Conservation (phyloP, 2,113 vertebrate genomes). For the Sakesphorus luctuosus region DNA sequence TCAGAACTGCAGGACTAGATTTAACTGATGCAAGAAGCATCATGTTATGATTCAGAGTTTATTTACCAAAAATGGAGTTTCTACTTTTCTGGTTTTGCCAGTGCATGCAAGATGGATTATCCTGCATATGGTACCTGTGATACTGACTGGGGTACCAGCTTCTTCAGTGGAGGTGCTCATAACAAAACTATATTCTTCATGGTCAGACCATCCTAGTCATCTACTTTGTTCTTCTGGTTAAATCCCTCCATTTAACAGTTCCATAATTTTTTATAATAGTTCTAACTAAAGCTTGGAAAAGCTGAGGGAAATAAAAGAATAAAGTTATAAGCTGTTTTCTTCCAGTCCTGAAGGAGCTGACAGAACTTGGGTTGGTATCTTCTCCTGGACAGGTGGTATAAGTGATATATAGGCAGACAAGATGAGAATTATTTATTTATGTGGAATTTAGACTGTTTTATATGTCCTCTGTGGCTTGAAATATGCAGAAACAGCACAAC, state of each 20-base stretch:
- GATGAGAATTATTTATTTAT: neutral
- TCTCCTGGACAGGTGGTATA: neutral
- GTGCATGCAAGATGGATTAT: neutral
- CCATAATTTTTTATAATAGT: neutral
- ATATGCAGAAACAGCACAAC: neutral
- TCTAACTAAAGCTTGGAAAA: neutral
- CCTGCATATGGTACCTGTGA: accelerated
- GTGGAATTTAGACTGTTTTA: neutral
- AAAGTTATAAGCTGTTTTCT: neutral
- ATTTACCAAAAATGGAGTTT: neutral
- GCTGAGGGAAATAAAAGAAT: neutral
- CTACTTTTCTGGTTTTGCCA: neutral
- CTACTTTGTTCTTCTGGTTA: neutral
- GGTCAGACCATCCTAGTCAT: neutral
- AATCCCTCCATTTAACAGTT: neutral
- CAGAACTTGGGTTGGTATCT: neutral
- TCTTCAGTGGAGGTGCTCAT: neutral
- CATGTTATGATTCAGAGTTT: neutral
- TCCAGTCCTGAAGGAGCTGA: neutral
- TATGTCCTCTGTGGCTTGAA: neutral
- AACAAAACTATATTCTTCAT: neutral
- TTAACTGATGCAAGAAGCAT: neutral
- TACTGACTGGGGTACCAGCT: neutral
- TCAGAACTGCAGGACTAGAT: neutral
- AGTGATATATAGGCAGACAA: neutral